Evolutionary conservation across 2,888 invertebrate genomes (phyloP).

Genomic region (Lepidocyrtinus sp.): DNA sequence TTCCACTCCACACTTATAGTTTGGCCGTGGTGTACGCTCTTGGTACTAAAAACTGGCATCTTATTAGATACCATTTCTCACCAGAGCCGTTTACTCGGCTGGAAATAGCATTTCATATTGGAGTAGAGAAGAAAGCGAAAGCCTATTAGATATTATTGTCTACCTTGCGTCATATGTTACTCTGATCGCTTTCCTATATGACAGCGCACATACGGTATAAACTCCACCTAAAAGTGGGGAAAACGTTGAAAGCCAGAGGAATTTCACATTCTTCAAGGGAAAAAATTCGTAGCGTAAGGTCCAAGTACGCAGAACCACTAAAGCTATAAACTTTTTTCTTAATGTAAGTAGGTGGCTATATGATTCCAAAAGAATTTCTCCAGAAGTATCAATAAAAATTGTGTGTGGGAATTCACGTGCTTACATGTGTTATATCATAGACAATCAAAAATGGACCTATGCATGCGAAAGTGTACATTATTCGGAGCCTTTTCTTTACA

Average conservation of each 20-base stretch:
- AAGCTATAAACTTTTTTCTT: too few species aligned
- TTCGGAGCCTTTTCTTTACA: background rate
- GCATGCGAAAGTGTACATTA: background rate
- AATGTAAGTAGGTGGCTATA: too few species aligned
- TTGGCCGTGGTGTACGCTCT: background rate
- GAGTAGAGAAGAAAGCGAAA: constrained; percentile 11
- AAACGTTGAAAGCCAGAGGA: background rate
- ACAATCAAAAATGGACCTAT: background rate
- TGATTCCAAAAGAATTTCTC: too few species aligned
- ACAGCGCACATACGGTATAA: constrained; percentile 1
- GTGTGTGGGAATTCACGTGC: background rate
- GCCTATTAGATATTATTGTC: constrained; percentile 47
- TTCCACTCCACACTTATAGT: background rate
- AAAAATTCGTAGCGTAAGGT: background rate
- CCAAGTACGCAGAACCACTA: background rate
- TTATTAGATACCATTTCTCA: background rate
- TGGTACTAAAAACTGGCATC: background rate
- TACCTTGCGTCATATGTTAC: constrained; percentile 54
- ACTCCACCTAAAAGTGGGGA: too few species aligned
- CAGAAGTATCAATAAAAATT: background rate
- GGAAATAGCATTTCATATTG: background rate
- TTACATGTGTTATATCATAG: background rate
- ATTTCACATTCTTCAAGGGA: background rate
- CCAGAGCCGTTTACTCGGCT: background rate
- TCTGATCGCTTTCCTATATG: constrained; percentile 29